A percentile compares a stretch with the other conserved stretches of the same genome.
phyloP scores from a whole-genome alignment of 2,797 vertebrate species.

The Sus cebifrons region DNA sequence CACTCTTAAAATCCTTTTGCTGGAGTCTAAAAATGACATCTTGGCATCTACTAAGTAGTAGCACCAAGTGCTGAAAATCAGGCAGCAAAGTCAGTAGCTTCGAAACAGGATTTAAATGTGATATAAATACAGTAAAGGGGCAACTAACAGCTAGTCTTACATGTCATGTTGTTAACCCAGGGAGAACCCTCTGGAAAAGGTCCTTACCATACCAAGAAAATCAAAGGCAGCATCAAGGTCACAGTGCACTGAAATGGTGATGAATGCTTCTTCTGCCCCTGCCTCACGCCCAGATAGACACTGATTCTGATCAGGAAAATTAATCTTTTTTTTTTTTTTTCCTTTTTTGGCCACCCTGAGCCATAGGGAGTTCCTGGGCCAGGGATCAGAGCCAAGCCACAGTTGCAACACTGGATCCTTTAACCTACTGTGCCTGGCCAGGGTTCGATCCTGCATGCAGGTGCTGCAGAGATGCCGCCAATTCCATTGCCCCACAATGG shows the following conservation, averaged over 20 bases:
- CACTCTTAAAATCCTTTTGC: constrained; percentile 24
- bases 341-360: too few species aligned
- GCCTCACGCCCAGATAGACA: not conserved
- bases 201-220: not conserved
- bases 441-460: too few species aligned
- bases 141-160: not conserved
- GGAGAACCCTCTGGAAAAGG: not conserved
- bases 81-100: not conserved
- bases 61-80: not conserved
- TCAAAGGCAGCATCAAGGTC: not conserved
- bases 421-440: too few species aligned
- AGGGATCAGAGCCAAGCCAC: too few species aligned
- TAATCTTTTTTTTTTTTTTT: not conserved
- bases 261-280: not conserved
- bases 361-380: too few species aligned
- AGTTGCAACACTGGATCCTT: too few species aligned
- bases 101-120: not conserved
- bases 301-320: not conserved
- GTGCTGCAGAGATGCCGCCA: too few species aligned
- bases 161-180: not conserved
- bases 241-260: not conserved
- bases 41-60: not conserved
- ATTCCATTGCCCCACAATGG: too few species aligned
- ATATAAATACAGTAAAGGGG: not conserved
- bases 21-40: not conserved